phyloP scores from a whole-genome alignment of 2,113 vertebrate genomes.

The Sander lucioperca region DNA sequence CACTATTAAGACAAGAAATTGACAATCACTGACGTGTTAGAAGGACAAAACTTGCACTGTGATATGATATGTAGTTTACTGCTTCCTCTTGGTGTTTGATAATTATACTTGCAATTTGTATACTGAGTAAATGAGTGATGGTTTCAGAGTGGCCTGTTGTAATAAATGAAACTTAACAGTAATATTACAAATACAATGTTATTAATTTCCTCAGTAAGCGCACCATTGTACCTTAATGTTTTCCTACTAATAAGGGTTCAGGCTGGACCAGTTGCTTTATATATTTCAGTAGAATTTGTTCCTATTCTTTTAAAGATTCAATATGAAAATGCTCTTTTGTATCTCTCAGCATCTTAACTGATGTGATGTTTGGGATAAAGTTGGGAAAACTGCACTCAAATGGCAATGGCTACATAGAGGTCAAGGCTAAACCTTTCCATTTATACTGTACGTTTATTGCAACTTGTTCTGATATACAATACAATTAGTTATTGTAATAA shows the following conservation, averaged over 20 bases:
- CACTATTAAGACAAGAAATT: constrained; percentile 15
- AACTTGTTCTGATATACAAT: neutral
- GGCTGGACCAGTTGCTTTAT: constrained; percentile 10
- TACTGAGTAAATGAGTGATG: neutral
- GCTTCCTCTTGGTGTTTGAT: neutral
- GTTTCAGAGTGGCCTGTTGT: neutral
- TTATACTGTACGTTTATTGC: neutral
- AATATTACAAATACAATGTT: neutral
- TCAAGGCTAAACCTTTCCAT: neutral
- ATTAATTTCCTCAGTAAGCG: neutral
- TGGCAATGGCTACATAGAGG: too few relatives aligned
- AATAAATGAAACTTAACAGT: neutral
- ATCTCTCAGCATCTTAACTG: neutral
- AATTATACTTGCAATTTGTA: neutral
- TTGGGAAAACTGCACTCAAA: constrained; percentile 7
- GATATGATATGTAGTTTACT: neutral
- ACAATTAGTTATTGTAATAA: neutral
- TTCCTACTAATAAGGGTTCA: neutral
- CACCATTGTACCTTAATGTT: neutral
- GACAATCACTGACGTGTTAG: neutral
- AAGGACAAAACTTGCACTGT: constrained; percentile 14
- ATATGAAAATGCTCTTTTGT: constrained; percentile 4
- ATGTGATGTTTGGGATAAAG: neutral
- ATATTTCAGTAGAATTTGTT: neutral
- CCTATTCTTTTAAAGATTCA: neutral